Base-by-base conservation (phyloP, 2,888 invertebrate genomes). In the Pammene aurita region DNA sequence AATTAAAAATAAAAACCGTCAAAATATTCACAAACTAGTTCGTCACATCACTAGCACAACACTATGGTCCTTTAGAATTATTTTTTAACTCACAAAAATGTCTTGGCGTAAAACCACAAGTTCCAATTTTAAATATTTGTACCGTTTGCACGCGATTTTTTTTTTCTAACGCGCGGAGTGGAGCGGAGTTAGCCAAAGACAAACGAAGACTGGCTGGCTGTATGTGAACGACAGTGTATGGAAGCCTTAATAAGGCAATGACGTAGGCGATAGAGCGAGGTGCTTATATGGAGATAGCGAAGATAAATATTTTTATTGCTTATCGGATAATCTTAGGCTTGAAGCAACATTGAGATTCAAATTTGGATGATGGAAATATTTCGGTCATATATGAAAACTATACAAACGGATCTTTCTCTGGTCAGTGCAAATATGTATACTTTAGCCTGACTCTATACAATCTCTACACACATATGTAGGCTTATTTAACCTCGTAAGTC, bases 191-290 rank as follows among this genome's bases (percentile, higher is more conserved):
- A 73, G 66, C 81, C 78, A 81, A 76, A 71, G 83, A 77, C 84
- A 86, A 86, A 82, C 75, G 64, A 77, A 83, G 82, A 90, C 90
- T 90, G 88, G 75, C 78, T 74, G 76, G 65, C 18, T 16, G 52
- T 48, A 44, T 41, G 67, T 18, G 52, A 50, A 52, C 35, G 60
- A 35, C 18, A 55, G 63, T 26, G 70, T 73, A 71, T 68, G 66
- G 72, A 76, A 78, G 76, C 79, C 78, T 73, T 77, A 78, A 76
- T 77, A 74, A 11, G 78, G 76, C 63, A 71, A 75, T 69, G 63
- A 68, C 68, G 68, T 68, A 18, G 44, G 52, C 34, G 52, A 58
- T 63, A 52, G 14, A 54, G 11, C 18, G 54, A 60, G 55, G 35
- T 56, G 42, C 62, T 67, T 68, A 68, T 57, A 68, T 57, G 68